Conservation (phyloP, 2,888 invertebrate genomes). For the Tyria jacobaeae region DNA sequence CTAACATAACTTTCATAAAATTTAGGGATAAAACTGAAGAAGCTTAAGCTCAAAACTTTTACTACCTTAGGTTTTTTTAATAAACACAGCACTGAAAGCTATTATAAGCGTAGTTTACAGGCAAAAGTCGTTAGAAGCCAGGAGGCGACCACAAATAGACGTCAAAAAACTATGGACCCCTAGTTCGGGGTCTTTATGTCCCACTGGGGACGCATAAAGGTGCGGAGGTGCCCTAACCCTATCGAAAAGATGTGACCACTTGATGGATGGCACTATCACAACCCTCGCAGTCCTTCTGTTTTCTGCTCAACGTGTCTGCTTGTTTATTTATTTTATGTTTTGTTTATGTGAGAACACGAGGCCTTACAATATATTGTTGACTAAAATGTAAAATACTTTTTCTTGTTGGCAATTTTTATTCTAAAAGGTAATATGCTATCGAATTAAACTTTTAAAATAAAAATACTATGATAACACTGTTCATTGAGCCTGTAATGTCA, state of each 20-base stretch:
- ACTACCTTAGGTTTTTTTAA: constrained; percentile 40
- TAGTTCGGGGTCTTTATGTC: constrained; percentile 79
- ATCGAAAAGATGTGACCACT: constrained; percentile 83
- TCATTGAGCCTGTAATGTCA: constrained; percentile 7
- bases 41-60: constrained; percentile 26
- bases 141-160: constrained; percentile 84
- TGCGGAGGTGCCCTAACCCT: constrained; percentile 85
- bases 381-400: constrained; percentile 51
- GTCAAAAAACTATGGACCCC: constrained; percentile 84
- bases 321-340: constrained; percentile 82
- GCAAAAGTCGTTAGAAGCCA: constrained; percentile 76
- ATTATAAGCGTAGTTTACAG: constrained; percentile 59
- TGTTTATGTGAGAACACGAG: constrained; percentile 80
- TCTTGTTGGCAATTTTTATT: constrained; percentile 45
- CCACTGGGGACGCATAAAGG: constrained; percentile 85
- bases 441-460: background rate
- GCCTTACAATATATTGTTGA: constrained; percentile 45
- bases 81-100: constrained; percentile 33
- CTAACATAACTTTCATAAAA: background rate
- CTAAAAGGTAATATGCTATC: background rate
- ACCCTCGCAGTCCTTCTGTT: constrained; percentile 79
- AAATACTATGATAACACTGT: constrained; percentile 19
- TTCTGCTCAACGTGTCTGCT: constrained; percentile 67
- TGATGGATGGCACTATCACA: constrained; percentile 84
- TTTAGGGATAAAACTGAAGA: constrained; percentile 18